phyloP scores from a whole-genome alignment of 2,888 invertebrate species.

The Liopterus haemorrhoidalis region DNA sequence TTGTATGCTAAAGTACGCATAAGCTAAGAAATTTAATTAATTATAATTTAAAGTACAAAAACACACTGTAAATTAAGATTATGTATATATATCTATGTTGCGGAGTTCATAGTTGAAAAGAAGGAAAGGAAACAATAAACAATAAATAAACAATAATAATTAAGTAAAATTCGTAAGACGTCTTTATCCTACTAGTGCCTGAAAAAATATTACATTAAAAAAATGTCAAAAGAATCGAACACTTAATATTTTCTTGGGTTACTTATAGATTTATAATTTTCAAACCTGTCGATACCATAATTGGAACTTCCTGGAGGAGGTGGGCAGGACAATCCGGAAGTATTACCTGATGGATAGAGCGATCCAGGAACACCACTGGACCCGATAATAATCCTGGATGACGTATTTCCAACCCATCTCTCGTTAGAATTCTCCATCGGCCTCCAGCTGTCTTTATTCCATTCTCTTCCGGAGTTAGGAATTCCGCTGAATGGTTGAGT shows the following conservation, averaged over 20 bases:
- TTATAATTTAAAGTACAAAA: too few relatives aligned
- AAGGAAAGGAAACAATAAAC: too few relatives aligned
- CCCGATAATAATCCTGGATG: conserved; percentile 17
- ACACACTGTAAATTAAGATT: too few relatives aligned
- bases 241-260: conserved; percentile 37
- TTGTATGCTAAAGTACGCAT: too few relatives aligned
- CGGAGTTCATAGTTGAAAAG: too few relatives aligned
- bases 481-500: conserved; percentile 17
- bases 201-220: too few relatives aligned
- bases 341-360: conserved; percentile 32
- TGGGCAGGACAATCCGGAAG: conserved; percentile 39
- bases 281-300: conserved; percentile 41
- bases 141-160: too few relatives aligned
- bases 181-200: too few relatives aligned
- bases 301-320: conserved; percentile 43
- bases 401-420: conserved; percentile 16
- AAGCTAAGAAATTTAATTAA: too few relatives aligned
- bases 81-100: too few relatives aligned
- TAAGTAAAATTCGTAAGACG: too few relatives aligned
- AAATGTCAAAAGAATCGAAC: too few relatives aligned
- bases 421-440: conserved; percentile 21
- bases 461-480: conserved; percentile 10
- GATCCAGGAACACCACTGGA: conserved; percentile 27
- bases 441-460: conserved; percentile 17
- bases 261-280: conserved; percentile 36